Evolutionary conservation across 1,140 invertebrate species (phyloP).

Genomic region (Drosophila triauraria): DNA sequence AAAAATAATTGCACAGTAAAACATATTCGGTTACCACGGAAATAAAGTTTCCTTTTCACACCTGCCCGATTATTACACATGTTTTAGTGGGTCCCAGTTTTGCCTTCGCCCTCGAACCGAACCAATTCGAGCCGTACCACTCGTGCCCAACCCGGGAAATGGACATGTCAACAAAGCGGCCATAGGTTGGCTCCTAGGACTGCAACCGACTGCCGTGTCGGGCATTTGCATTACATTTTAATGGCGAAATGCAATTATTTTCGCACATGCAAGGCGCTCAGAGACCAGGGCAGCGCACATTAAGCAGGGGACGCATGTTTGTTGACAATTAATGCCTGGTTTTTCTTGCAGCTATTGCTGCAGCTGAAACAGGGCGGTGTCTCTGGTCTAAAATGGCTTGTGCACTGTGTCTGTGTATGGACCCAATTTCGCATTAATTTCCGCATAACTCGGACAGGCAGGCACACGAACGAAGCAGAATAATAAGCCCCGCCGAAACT

Average conservation of each 20-base stretch:
- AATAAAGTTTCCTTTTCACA: constrained; percentile 15
- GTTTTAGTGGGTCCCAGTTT: not conserved
- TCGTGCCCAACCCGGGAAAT: constrained; percentile 41
- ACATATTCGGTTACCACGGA: constrained; percentile 2
- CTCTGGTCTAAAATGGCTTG: constrained; percentile 58
- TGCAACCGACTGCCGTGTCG: constrained; percentile 8
- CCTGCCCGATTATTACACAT: constrained; percentile 23
- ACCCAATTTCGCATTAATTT: constrained; percentile 69
- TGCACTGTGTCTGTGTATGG: constrained; percentile 5
- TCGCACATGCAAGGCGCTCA: constrained; percentile 58
- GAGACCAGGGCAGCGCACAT: constrained; percentile 14
- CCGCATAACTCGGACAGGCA: constrained; percentile 54
- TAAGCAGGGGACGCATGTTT: constrained; percentile 55
- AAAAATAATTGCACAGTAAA: not conserved
- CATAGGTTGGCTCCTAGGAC: constrained; percentile 8
- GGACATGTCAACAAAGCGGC: constrained; percentile 22
- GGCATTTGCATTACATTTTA: constrained; percentile 53
- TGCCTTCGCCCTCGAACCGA: not conserved
- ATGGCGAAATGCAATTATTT: constrained; percentile 73
- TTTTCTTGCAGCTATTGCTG: constrained; percentile 25
- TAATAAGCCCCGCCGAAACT: constrained; percentile 14
- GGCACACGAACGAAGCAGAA: constrained; percentile 14
- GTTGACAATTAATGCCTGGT: constrained; percentile 74
- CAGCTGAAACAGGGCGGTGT: constrained; percentile 38
- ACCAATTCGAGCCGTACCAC: constrained; percentile 8